Base-by-base conservation (phyloP, 1,140 invertebrate species). In the Drosophila ficusphila region DNA sequence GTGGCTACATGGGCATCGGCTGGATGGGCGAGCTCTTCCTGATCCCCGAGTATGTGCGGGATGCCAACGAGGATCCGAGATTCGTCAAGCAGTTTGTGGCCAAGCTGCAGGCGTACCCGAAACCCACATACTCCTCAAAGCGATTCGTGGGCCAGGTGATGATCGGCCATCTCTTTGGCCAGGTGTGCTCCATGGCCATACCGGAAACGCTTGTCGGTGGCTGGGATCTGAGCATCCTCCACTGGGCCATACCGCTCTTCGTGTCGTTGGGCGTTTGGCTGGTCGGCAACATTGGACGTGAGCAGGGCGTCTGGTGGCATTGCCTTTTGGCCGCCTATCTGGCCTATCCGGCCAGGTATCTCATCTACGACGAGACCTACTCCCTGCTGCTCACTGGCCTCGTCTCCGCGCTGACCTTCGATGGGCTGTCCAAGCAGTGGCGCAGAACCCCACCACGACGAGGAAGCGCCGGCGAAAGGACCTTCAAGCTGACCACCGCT, bases 241-340 rank as follows among this genome's bases (percentile, higher is more conserved):
- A 96, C 53, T 93, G 95, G 89, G 90, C 96, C 0, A 93, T 97
- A 52, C 96, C 97, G 2, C 51, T 95, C 1, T 95, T 93, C 11
- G 93, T 94, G 48, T 95, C 96, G 8, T 81, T 97, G 69, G 97
- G 97, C 85, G 95, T 98, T 0, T 96, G 97, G 95, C 92, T 95
- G 1, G 96, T 98, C 8, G 97, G 97, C 9, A 99, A 98, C 89
- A 96, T 98, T 81, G 97, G 97, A 0, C 93, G 95, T 39, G 95
- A 98, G 89, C 92, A 93, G 78, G 96, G 96, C 6, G 92, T 92
- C 0, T 92, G 97, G 12, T 94, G 94, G 92, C 92, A 93, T 76
- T 93, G 96, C 0, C 85, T 98, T 0, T 25, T 95, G 1, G 94
- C 94, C 1, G 95, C 97, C 0, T 96, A 95, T 70, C 36, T 94